A percentile compares a stretch with the other conserved stretches of the same genome.
Evolutionary conservation across 1,140 invertebrate species (phyloP).

Genomic region (Nephila pilipes): DNA sequence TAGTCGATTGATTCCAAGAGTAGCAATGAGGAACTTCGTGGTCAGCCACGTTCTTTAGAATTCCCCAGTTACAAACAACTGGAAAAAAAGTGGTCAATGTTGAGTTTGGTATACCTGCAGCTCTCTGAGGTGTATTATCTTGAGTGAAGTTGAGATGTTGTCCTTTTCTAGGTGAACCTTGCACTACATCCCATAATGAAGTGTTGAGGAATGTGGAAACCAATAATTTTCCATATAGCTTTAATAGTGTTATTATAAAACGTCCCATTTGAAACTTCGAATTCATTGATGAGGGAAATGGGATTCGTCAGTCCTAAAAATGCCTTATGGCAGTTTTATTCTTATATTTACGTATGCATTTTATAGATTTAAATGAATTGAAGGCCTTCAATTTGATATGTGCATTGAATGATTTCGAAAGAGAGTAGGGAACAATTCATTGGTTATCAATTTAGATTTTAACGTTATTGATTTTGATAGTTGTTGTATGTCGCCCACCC

Average conservation of each 20-base stretch:
- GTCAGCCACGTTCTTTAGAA: constrained; percentile 81
- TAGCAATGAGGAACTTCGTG: constrained; percentile 80
- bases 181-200: constrained; percentile 79
- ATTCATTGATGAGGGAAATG: background rate
- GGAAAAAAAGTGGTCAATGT: constrained; percentile 59
- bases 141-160: constrained; percentile 18
- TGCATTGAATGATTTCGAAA: background rate
- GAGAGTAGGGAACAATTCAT: constrained; percentile 1
- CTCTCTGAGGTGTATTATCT: too few species aligned
- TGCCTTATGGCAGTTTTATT: background rate
- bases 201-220: constrained; percentile 80
- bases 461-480: background rate
- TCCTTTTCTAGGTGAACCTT: constrained; percentile 82
- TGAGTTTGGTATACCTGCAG: background rate
- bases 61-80: constrained; percentile 63
- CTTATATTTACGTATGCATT: constrained; percentile 72
- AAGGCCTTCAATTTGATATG: constrained; percentile 46
- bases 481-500: background rate
- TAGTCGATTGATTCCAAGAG: constrained; percentile 80
- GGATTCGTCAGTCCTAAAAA: constrained; percentile 1
- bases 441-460: background rate
- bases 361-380: constrained; percentile 20
- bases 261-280: constrained; percentile 48
- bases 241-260: constrained; percentile 78
- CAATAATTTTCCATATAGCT: constrained; percentile 77